Evolutionary conservation across 2,797 vertebrate species (phyloP), one percentile per base, ranked within the genome.

Genomic region (Threskiornis aethiopicus): DNA sequence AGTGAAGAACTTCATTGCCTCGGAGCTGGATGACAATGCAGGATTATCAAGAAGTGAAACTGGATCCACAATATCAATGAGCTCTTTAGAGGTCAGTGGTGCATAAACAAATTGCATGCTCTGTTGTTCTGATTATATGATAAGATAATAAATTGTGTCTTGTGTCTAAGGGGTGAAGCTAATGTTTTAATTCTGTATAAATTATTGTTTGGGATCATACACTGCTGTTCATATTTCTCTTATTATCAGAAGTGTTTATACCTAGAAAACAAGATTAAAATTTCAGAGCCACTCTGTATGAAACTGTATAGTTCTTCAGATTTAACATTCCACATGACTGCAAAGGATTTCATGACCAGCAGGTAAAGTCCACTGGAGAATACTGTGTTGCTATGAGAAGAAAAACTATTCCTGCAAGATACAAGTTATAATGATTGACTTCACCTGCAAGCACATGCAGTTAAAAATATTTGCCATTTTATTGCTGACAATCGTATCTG

Each of bases 41-140:
- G 99, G 99, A 94, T 98, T 99, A 91, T 99, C 99, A 58, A 98
- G 99, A 95, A 99, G 99, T 33, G 99, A 99, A 98, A 99, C 99
- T 76, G 99, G 99, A 94, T 99, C 99, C 20, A 99, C 99, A 71
- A 99, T 99, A 98, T 99, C 99, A 69, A 99, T 99, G 99, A 99
- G 99, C 98, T 99, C 99, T 94, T 98, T 99, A 98, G 99, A 99
- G 99, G 99, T 99, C 98, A 98, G 98, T 98, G 84, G 37, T 76
- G 31, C 54, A 75, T 78, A 92, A 93, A 64, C 22, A 78, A 92
- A 87, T 71, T 87, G 86, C 75, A 92, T 96, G 80, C 39, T 87
- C 39, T 73, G 33, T 81, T 72, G 24, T 91, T 93, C 67, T 89
- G 72, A 67, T 75, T 86, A 78, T 64, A 33, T 75, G 35, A 22